A percentile compares a stretch with the other conserved stretches of the same genome.
Evolutionary conservation across 2,113 vertebrate species (phyloP).

Genomic region (Panthera tigris): DNA sequence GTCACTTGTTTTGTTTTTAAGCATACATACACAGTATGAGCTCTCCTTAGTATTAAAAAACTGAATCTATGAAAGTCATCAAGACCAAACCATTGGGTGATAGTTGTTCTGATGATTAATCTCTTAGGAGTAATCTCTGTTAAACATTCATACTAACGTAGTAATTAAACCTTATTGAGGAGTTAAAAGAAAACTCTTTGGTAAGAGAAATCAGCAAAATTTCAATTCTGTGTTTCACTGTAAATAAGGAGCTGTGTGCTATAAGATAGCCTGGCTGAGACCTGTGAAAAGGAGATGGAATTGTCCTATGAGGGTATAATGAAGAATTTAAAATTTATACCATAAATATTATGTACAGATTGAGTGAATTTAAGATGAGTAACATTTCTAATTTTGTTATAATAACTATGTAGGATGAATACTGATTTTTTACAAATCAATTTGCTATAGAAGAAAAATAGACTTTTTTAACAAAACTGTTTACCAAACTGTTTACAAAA

Average conservation of each 20-base stretch:
- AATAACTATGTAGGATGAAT: not conserved
- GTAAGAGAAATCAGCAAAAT: not conserved
- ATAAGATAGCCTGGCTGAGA: not conserved
- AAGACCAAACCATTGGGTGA: not conserved
- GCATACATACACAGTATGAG: not conserved
- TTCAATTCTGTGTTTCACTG: slow-evolving; percentile 27
- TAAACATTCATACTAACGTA: slow-evolving; percentile 29
- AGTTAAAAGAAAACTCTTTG: not conserved
- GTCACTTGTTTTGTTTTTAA: slow-evolving; percentile 49
- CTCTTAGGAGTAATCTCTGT: not conserved
- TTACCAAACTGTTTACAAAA: slow-evolving; percentile 4
- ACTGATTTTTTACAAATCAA: not conserved
- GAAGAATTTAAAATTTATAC: slow-evolving; percentile 9
- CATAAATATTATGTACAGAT: not conserved
- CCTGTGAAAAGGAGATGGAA: not conserved
- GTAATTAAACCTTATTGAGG: slow-evolving; percentile 18
- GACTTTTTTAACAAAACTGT: not conserved
- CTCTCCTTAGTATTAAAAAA: slow-evolving; percentile 17
- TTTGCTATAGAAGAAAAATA: slow-evolving; percentile 16
- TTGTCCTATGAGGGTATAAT: not conserved
- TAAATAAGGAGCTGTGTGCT: not conserved
- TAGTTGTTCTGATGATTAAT: slow-evolving; percentile 44
- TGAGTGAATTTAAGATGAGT: slow-evolving; percentile 15
- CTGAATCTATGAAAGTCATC: slow-evolving; percentile 14
- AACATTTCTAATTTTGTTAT: slow-evolving; percentile 48